These are phyloP conservation scores for Nematostella vectensis DNA, from an alignment of 92 coral and sea anemone genomes.

Conservation along the genomic window DNA sequence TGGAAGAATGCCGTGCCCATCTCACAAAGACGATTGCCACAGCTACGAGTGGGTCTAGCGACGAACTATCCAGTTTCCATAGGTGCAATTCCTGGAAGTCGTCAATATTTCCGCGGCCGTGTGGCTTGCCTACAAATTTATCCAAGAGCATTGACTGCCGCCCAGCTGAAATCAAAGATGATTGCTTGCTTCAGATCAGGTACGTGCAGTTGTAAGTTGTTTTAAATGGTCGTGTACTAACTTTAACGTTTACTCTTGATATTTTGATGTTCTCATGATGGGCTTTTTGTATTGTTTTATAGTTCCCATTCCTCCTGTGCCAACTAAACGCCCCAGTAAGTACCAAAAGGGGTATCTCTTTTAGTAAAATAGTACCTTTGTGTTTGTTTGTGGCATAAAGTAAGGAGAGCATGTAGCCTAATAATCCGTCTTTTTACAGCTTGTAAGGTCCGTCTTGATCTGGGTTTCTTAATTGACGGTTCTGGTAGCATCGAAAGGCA, in stretches of 20 bases:
- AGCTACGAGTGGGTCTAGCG: slow-evolving; percentile 9
- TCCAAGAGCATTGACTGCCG: slow-evolving; percentile 7
- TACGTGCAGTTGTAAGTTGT: no score
- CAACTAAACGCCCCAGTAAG: no score
- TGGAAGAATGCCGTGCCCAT: slow-evolving; percentile 10
- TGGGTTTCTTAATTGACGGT: slow-evolving; percentile 55
- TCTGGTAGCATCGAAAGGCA: slow-evolving; percentile 37
- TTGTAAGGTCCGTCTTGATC: slow-evolving; percentile 50
- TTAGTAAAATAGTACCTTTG: no score
- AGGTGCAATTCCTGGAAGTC: slow-evolving; percentile 23
- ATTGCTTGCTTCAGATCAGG: slow-evolving; percentile 15
- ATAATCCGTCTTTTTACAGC: slow-evolving; percentile 18
- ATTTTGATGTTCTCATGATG: no score
- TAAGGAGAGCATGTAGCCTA: no score
- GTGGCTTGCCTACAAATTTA: slow-evolving; percentile 21
- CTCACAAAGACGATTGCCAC: not conserved
- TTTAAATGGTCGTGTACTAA: no score
- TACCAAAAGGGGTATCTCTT: no score
- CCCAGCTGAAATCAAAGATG: slow-evolving; percentile 10
- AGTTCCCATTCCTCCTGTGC: no score
- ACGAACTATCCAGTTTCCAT: slow-evolving; percentile 25
- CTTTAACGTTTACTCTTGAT: no score
- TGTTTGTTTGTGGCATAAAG: no score
- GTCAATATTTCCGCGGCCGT: slow-evolving; percentile 32
- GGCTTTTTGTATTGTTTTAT: no score